Percentiles rank a stretch among this genome's conserved stretches.
Conservation (phyloP, 1,140 invertebrate species). For the Drosophila jambulina region DNA sequence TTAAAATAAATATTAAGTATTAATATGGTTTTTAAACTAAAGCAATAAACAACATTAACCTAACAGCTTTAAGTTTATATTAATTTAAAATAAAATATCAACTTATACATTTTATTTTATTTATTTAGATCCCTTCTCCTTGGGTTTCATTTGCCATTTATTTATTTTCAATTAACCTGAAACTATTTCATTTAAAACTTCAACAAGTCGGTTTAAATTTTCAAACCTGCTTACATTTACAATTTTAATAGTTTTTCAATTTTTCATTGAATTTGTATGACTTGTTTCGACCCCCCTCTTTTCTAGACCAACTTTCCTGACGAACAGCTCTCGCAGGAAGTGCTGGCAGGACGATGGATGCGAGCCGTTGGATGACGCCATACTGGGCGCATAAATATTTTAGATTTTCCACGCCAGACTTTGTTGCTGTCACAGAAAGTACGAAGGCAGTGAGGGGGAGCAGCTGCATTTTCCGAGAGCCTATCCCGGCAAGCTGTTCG, state of each 20-base stretch:
- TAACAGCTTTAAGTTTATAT: neutral
- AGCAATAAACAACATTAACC: neutral
- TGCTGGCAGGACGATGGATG: constrained; percentile 45
- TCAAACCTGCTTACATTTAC: constrained; percentile 46
- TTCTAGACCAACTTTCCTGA: constrained; percentile 61
- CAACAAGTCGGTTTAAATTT: constrained; percentile 17
- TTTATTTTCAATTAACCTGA: neutral
- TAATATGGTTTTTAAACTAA: neutral
- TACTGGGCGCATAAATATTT: constrained; percentile 77
- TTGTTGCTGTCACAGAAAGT: constrained; percentile 33
- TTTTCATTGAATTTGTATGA: constrained; percentile 69
- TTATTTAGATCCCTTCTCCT: neutral
- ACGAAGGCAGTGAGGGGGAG: neutral
- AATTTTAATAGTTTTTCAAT: constrained; percentile 59
- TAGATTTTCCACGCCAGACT: constrained; percentile 66
- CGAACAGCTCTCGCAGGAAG: constrained; percentile 55
- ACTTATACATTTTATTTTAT: neutral
- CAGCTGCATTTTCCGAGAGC: constrained; percentile 67
- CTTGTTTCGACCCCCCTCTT: constrained; percentile 9
- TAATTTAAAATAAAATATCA: neutral
- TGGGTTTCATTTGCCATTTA: no score
- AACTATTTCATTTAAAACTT: neutral
- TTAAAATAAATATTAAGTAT: neutral
- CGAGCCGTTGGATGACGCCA: constrained; percentile 52
- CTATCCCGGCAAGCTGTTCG: constrained; percentile 71